Evolutionary conservation across 2,797 vertebrate species (phyloP), one percentile per base, ranked within the genome.

Genomic region (Acipenser transmontanus): DNA sequence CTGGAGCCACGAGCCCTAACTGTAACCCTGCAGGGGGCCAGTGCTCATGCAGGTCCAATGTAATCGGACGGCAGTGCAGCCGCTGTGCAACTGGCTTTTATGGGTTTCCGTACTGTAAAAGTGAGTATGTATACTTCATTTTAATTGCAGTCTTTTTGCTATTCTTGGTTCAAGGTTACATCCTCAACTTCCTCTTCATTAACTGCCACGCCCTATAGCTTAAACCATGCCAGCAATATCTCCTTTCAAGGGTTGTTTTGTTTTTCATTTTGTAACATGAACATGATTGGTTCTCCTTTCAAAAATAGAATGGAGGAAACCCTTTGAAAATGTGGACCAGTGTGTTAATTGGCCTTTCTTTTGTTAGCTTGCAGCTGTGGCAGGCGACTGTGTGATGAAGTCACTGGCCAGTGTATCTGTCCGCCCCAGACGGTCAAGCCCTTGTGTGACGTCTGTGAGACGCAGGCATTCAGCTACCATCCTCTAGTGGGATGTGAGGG

Each of bases 91-190:
- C 86, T 0, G 94, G 95, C 71, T 91, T 89, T 84, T 97, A 92
- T 0, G 92, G 94, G 74, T 99, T 98, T 79, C 96, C 96, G 0
- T 86, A 83, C 77, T 99, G 96, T 86, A 92, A 77, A 76, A 66
- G 96, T 98, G 75, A 91, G 94, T 88, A 49, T 7, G 62, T 51
- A 34, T 34, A 34, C 34, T 34, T 34, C 34, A 34, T 34, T 34
- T 62, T 56, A 17, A n/a, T 56, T 49, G 54, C 64, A 66, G 49
- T 8, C 12, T 8, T 8, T 52, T 9, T 49, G 6, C 50, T 11
- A 14, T 64, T 50, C 13, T 47, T 49, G 47, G 47, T 47, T 8
- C 34, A 9, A 7, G 8, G 11, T 7, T 6, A 13, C 47, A 9
- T 8, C 34, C n/a, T 67, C 8, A 34, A 5, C 14, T 6, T 59